phyloP scores from a whole-genome alignment of 2,113 vertebrate species.

The Felis catus region F.catus_Fca126_mat1.0 CM031419.1:22827501-22828000 shows the following conservation, averaged over 20 bases:
- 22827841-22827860: background rate
- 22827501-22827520: background rate
- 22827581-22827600: background rate
- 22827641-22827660: background rate
- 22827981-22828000: accelerated
- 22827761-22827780: background rate
- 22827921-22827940: accelerated
- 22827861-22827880: background rate
- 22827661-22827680: background rate
- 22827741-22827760: background rate
- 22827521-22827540: background rate
- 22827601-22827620: background rate
- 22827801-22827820: background rate
- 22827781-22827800: background rate
- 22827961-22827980: no score
- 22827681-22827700: background rate
- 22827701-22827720: background rate
- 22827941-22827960: background rate
- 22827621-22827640: background rate
- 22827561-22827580: no score
- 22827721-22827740: background rate
- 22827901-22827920: background rate
- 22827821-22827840: background rate
- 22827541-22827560: background rate
- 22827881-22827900: accelerated